Evolutionary conservation across 92 coral and sea anemone species (phyloP).

Genomic region (Siderastrea siderea): DNA sequence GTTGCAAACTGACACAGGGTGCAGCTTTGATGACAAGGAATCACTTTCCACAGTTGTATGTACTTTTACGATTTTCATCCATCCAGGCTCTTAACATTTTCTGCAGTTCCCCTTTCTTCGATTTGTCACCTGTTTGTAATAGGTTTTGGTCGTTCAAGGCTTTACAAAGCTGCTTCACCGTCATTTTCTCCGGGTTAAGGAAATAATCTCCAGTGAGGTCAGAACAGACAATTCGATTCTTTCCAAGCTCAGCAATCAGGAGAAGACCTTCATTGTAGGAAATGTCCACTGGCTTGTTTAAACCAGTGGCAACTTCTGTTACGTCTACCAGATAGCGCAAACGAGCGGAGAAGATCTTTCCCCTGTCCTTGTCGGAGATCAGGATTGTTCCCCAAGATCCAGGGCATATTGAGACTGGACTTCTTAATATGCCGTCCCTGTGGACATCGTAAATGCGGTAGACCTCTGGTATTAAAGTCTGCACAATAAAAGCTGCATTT

Average conservation of each 20-base stretch:
- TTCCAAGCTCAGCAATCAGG: constrained; percentile 66
- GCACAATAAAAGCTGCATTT: constrained; percentile 43
- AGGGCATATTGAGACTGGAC: constrained; percentile 58
- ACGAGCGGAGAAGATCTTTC: constrained; percentile 73
- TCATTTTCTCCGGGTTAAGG: constrained; percentile 73
- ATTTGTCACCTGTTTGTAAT: constrained; percentile 36
- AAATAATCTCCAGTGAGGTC: constrained; percentile 72
- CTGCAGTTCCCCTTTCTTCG: constrained; percentile 57
- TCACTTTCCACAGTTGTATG: constrained; percentile 34
- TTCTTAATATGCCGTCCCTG: constrained; percentile 55
- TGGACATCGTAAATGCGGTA: constrained; percentile 64
- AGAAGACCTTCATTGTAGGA: constrained; percentile 60
- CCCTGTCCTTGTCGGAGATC: constrained; percentile 50
- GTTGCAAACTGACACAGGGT: constrained; percentile 38
- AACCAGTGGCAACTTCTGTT: constrained; percentile 51
- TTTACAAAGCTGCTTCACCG: constrained; percentile 66
- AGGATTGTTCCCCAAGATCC: constrained; percentile 59
- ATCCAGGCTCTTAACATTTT: constrained; percentile 57
- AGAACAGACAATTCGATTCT: constrained; percentile 53
- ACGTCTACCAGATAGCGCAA: constrained; percentile 73
- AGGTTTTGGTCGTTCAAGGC: constrained; percentile 63
- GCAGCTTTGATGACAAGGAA: constrained; percentile 16
- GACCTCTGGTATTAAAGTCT: constrained; percentile 15
- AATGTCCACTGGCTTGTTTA: constrained; percentile 59
- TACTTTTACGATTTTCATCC: constrained; percentile 33